Evolutionary conservation across 2,888 invertebrate genomes (phyloP), one percentile per base, ranked within the genome.

Genomic region (Elmis aenea): DNA sequence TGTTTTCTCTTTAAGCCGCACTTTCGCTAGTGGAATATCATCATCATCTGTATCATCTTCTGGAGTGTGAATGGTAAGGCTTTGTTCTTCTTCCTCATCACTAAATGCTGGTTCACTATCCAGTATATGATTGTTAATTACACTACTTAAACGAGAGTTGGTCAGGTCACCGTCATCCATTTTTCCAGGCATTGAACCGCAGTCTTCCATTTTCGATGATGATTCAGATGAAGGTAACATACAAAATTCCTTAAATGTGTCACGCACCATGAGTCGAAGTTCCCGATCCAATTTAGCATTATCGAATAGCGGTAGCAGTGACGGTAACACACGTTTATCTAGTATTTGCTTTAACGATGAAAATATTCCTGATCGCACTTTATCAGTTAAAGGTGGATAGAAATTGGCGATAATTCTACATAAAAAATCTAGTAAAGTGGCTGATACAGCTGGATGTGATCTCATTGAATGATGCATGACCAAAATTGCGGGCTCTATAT

Each of bases 391-490:
- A 14, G 81, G 75, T 29, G 89, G 88, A 70, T 85, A 85, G 66
- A 89, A 93, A 65, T 90, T 84, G 52, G 84, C 79, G 70, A 91
- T 88, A 63, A 92, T 88, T 77, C 91, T 73, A 70, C 91, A 92
- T 46, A 93, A 74, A 70, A 93, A 97, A 68, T 93, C 92, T 53
- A 93, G 68, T 45, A 93, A 73, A 10, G 90, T 90, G 38, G 89
- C 90, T 43, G 92, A 91, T 47, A 92, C 89, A 10, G 85, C 85
- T 26, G 91, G 89, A 70, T 93, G 92, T 39, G 89, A 87, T 59
- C 88, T 75, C 82, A 93, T 85, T 26, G 91, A 92, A 71, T 92
- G 87, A 66, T 87, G 86, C 91, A 93, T 93, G 13, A 93, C 90
- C 49, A 93, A 75, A 55, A 93, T 90, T 6, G 90, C 92, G 12